Conservation (phyloP, 1,140 invertebrate species). For the Halyomorpha halys region DNA sequence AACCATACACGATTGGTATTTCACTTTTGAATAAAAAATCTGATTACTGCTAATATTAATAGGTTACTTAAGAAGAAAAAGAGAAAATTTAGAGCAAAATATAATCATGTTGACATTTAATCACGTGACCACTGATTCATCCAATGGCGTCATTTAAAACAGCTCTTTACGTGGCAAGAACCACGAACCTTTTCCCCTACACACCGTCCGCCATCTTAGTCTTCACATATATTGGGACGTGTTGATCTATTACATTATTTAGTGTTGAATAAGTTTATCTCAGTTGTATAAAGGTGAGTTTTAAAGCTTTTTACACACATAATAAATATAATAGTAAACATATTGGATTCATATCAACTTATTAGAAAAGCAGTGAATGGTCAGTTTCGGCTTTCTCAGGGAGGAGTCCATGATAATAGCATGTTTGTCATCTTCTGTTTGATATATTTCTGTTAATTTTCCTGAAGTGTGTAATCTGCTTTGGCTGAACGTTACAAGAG, state of each 20-base stretch:
- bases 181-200: constrained; percentile 21
- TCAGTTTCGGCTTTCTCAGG: constrained; percentile 16
- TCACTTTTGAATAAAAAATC: too few relatives aligned
- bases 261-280: constrained; percentile 15
- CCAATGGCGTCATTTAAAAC: constrained; percentile 27
- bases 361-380: background rate
- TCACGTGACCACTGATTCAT: constrained; percentile 24
- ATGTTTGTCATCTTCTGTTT: constrained; percentile 11
- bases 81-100: background rate
- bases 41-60: too few relatives aligned
- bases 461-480: background rate
- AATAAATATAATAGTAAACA: background rate
- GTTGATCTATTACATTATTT: constrained; percentile 10
- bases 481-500: too few relatives aligned
- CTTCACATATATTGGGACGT: constrained; percentile 14
- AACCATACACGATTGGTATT: too few relatives aligned
- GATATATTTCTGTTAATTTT: constrained; percentile 1
- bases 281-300: constrained; percentile 17
- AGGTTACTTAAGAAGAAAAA: too few relatives aligned
- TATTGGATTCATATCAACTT: background rate
- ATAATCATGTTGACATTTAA: constrained; percentile 11
- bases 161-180: constrained; percentile 29
- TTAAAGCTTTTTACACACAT: background rate
- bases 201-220: constrained; percentile 27
- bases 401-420: constrained; percentile 23